Conservation (phyloP, 2,888 invertebrate species). For the Hecatera dysodea region DNA sequence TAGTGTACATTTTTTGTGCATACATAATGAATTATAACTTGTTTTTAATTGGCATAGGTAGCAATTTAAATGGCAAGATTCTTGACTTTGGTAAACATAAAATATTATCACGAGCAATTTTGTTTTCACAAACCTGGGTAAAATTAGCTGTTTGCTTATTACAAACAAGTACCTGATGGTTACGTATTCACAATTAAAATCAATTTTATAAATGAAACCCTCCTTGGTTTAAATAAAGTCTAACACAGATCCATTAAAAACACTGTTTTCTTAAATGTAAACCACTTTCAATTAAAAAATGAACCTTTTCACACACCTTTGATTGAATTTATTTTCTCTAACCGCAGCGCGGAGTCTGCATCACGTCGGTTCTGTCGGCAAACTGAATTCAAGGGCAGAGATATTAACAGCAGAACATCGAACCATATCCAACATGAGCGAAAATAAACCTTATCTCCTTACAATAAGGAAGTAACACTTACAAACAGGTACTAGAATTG, state of each 20-base stretch:
- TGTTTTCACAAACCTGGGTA: slow-evolving; percentile 19
- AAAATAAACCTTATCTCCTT: slow-evolving; percentile 49
- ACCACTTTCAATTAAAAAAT: slow-evolving; percentile 12
- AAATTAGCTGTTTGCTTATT: not conserved
- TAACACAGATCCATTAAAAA: not conserved
- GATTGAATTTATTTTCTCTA: slow-evolving; percentile 13
- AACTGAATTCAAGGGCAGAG: slow-evolving; percentile 69
- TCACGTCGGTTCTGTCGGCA: slow-evolving; percentile 67
- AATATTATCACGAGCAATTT: slow-evolving; percentile 20
- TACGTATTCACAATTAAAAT: slow-evolving; percentile 6
- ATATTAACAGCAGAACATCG: slow-evolving; percentile 39
- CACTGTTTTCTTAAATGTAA: not conserved
- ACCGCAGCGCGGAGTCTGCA: slow-evolving; percentile 61
- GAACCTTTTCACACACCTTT: slow-evolving; percentile 44
- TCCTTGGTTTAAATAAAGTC: not conserved
- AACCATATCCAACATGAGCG: slow-evolving; percentile 19
- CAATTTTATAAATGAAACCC: slow-evolving; percentile 23
- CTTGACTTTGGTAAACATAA: slow-evolving; percentile 1
- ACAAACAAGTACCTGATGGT: slow-evolving; percentile 12
- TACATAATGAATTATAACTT: slow-evolving; percentile 2
- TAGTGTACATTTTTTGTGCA: slow-evolving; percentile 7
- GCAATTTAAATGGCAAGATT: not conserved
- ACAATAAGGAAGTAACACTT: not conserved
- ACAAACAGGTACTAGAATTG: slow-evolving; percentile 21
- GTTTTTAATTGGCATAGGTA: slow-evolving; percentile 16